Evolutionary conservation across 2,113 vertebrate genomes (phyloP), one percentile per base, ranked within the genome.

Genomic region (Cebidichthys violaceus): DNA sequence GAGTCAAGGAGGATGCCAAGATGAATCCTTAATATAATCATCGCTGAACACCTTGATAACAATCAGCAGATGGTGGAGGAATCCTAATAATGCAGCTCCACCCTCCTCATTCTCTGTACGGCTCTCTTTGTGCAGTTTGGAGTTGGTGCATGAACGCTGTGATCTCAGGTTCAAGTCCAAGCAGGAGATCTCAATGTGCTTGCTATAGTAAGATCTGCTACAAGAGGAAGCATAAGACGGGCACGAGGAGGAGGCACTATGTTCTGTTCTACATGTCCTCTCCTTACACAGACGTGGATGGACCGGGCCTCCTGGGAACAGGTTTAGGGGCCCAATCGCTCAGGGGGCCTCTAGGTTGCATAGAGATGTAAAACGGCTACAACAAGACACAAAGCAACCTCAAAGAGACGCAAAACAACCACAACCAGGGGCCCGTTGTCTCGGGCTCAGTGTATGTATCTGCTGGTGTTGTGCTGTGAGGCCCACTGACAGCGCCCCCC

Each of bases 1-100:
- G 18, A 33, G 45, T 29, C 55, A 43, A 7, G 6, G 5, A 62
- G 2, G 8, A 68, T 20, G 11, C 9, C 24, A 1, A 62, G 54
- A 47, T 47, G 33, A 47, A 50, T 35, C 4, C 2, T n/a, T 17
- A 45, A 2, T 35, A 33, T 66, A 27, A 37, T 55, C 3, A n/a
- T 17, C 29, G 15, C 17, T 14, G 9, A 35, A 37, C 10, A 41
- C 6, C 43, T 67, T 35, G 54, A 57, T 70, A 66, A 78, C 39
- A 52, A 29, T 41, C n/a, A 4, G 67, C 18, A 67, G 9, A n/a
- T n/a, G 4, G 13, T 9, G 6, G 3, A 76, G 88, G 86, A 91
- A 89, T 93, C 73, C 20, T 60, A 85, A 55, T 82, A 47, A 85
- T 74, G 81, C 82, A 57, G 67, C 87, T 82, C 45, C 81, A 50